A percentile compares a stretch with the other conserved stretches of the same genome.
phyloP scores from a whole-genome alignment of 2,113 vertebrate species.

The Spea multiplicata region DNA sequence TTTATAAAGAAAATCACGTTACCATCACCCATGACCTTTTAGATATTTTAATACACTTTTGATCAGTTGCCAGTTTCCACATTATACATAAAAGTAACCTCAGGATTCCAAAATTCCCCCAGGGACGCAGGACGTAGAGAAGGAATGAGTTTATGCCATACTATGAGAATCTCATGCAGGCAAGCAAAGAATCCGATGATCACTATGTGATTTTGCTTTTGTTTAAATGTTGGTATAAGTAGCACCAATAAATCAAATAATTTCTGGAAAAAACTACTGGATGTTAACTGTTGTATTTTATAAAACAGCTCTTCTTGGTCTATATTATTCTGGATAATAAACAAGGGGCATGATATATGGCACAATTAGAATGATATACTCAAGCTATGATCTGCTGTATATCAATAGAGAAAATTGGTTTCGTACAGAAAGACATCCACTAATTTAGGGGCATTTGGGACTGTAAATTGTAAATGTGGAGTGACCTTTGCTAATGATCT shows the following conservation, averaged over 20 bases:
- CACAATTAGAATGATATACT: neutral
- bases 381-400: neutral
- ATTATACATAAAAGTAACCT: neutral
- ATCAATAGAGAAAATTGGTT: neutral
- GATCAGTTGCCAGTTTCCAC: neutral
- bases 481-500: no score
- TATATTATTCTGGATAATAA: neutral
- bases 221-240: no score
- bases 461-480: neutral
- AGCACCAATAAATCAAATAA: no score
- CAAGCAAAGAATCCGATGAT: no score
- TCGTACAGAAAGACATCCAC: neutral
- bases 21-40: neutral
- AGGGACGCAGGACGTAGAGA: neutral
- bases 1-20: neutral
- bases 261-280: no score
- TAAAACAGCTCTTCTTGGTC: neutral
- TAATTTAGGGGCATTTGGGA: neutral
- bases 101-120: neutral
- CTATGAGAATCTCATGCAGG: no score
- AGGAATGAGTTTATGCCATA: no score
- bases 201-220: no score
- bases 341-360: neutral
- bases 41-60: neutral
- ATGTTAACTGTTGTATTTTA: no score